These are phyloP conservation scores for Galerucella calmariensis DNA, from an alignment of 2,888 invertebrate species.

Conservation along the genomic window DNA sequence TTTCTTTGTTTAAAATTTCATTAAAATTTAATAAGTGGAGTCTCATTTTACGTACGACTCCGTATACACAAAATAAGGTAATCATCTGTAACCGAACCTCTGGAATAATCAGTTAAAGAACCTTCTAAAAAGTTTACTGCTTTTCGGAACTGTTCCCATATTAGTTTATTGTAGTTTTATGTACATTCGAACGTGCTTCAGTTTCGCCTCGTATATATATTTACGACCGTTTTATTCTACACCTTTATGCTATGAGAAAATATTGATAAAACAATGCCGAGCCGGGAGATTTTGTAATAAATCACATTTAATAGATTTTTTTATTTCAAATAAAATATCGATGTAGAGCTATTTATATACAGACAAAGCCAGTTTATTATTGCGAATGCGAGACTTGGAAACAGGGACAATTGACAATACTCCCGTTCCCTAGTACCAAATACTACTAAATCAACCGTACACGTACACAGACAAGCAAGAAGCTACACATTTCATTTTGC, in stretches of 20 bases:
- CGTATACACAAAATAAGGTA: constrained; percentile 19
- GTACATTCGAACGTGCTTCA: constrained; percentile 40
- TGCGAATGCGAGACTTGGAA: no score
- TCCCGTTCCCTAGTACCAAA: no score
- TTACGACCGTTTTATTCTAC: constrained; percentile 39
- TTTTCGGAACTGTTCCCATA: constrained; percentile 40
- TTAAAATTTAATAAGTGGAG: constrained; percentile 1
- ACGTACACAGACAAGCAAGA: no score
- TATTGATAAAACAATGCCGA: constrained; percentile 21
- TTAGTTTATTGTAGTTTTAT: constrained; percentile 38
- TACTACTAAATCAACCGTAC: no score
- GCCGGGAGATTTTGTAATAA: not conserved
- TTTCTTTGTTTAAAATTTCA: constrained; percentile 20
- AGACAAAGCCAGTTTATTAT: not conserved
- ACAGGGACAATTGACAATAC: no score
- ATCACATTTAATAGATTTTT: not conserved
- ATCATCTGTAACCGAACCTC: constrained; percentile 27
- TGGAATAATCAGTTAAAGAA: constrained; percentile 32
- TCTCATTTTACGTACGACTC: not conserved
- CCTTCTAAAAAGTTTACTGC: constrained; percentile 25
- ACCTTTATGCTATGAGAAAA: constrained; percentile 42
- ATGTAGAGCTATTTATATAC: not conserved
- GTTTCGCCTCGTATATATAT: constrained; percentile 35
- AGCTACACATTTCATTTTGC: no score
- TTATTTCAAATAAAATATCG: not conserved